Base-by-base conservation (phyloP, 1,140 invertebrate species). In the Anoplophora glabripennis region DNA sequence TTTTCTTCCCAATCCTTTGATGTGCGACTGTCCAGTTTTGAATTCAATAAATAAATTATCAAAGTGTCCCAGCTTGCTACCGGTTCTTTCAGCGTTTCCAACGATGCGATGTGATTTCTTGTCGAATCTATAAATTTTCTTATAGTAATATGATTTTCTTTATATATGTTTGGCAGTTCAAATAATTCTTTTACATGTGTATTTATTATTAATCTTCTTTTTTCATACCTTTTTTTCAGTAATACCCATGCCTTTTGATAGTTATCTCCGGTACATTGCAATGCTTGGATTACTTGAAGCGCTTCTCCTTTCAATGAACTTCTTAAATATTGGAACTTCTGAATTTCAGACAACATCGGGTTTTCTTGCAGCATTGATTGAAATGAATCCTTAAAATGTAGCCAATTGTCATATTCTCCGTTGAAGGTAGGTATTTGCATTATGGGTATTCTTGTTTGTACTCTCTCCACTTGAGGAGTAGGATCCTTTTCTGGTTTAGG, bases 321-420 rank as follows among this genome's bases (percentile, higher is more conserved):
- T 9, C 49, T 17, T 15, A 53, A 18, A 14, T 53, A 53, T 9
- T 14, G 36, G 15, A 53, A 53, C 40, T 38, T 37, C 9, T 15
- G 10, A 40, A 40, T 63, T 11, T 64, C 21, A 28, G 37, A 40
- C 1, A 72, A 34, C 8, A 38, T 17, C 4, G 9, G 21, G 52
- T 67, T 68, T 7, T 67, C 48, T 57, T 73, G 64, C 37, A 73
- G 69, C 9, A 70, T 14, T 9, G 70, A 58, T 12, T 33, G 21
- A 52, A 71, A 75, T 8, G 63, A 67, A 55, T 73, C 70, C 40
- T 55, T 57, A 59, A 73, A 75, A 12, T 61, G 38, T 33, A 70
- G 36, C 72, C 69, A 74, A 14, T 70, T 40, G 38, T 63, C 49
- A 56, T 60, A 69, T 49, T 49, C 45, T 4, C 71, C 69, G 38